These are phyloP conservation scores for Pseudotriccus pelzelni DNA, from an alignment of 2,797 vertebrate species.

Conservation along the genomic window DNA sequence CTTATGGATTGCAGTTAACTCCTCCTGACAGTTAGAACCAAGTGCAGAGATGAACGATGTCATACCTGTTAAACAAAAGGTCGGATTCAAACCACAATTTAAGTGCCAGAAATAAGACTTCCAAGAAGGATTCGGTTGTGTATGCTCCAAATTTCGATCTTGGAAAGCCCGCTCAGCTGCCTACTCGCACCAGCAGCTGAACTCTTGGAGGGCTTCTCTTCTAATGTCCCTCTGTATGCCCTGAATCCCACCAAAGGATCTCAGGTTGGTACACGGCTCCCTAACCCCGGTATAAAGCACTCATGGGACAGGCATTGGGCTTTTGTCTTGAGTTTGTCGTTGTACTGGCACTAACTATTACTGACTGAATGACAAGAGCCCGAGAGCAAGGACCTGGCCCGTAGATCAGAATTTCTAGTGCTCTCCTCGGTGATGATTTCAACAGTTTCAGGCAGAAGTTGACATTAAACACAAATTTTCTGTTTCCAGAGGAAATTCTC, in stretches of 20 bases:
- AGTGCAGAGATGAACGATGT: neutral
- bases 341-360: neutral
- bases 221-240: neutral
- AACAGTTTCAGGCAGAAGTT: neutral
- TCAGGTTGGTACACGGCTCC: neutral
- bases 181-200: neutral
- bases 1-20: conserved; percentile 28
- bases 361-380: neutral
- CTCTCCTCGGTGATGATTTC: neutral
- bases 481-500: neutral
- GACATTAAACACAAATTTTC: neutral
- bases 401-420: neutral
- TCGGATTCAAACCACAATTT: neutral
- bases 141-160: neutral
- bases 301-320: neutral
- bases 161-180: neutral
- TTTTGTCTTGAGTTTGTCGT: neutral
- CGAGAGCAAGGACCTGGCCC: neutral
- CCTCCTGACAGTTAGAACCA: conserved; percentile 28
- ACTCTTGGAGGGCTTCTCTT: neutral
- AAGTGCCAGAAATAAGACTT: neutral
- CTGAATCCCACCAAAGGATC: accelerated
- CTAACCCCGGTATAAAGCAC: neutral
- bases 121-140: neutral
- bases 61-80: conserved; percentile 39